Percentiles rank a stretch among this genome's conserved stretches.
phyloP scores from a whole-genome alignment of 1,140 invertebrate genomes.

The Metopolophium dirhodum region DNA sequence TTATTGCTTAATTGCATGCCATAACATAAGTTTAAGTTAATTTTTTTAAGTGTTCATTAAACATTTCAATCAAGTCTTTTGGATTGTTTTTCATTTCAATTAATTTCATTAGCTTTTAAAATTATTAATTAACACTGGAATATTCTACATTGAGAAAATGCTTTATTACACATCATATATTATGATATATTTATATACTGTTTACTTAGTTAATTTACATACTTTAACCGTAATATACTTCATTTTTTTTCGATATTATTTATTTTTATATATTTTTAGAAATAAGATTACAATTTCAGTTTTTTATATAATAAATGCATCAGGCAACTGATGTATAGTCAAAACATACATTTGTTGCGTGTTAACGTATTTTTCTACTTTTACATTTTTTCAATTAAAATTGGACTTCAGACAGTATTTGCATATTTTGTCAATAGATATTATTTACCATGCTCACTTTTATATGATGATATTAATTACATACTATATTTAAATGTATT shows the following conservation, averaged over 20 bases:
- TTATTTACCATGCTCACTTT: slow-evolving; percentile 7
- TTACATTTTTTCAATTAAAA: slow-evolving; percentile 40
- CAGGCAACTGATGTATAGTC: background rate
- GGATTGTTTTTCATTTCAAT: background rate
- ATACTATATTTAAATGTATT: background rate
- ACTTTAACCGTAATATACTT: background rate
- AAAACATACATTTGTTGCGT: background rate
- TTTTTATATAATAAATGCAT: background rate
- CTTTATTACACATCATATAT: background rate
- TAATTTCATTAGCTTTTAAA: background rate
- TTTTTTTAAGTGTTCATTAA: background rate
- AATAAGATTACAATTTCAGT: background rate
- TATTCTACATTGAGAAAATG: background rate
- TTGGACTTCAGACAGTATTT: background rate
- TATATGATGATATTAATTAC: background rate
- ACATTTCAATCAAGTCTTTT: background rate
- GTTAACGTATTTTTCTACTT: slow-evolving; percentile 51
- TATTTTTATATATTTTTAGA: background rate
- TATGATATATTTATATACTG: too few species aligned
- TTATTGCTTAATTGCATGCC: background rate
- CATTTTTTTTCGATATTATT: background rate
- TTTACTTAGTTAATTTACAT: background rate
- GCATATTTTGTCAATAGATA: background rate
- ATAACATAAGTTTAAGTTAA: slow-evolving; percentile 2
- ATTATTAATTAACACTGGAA: background rate